Percentiles rank a stretch among this genome's conserved stretches.
phyloP scores from a whole-genome alignment of 2,888 invertebrate genomes.

The Cerastoderma edule region DNA sequence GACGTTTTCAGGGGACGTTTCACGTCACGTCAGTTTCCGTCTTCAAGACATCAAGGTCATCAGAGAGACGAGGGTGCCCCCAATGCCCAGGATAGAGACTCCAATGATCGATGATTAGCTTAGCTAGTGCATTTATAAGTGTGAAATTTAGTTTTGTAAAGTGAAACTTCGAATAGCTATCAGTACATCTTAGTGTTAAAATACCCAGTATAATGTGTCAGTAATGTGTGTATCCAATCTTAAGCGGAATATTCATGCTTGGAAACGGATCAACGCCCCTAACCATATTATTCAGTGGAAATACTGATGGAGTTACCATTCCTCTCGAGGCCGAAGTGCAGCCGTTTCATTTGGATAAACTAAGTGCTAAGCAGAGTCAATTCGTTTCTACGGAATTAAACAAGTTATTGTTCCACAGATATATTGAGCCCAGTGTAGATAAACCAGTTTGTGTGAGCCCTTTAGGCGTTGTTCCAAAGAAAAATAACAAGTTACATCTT shows the following conservation, averaged over 20 bases:
- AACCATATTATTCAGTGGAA: not conserved
- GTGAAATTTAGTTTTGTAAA: too few relatives aligned
- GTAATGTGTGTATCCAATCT: too few relatives aligned
- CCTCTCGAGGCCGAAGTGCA: slow-evolving; percentile 24
- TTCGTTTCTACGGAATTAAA: slow-evolving; percentile 22
- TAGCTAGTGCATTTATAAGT: too few relatives aligned
- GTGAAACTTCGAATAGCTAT: too few relatives aligned
- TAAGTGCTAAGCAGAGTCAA: not conserved
- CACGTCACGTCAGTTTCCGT: too few relatives aligned
- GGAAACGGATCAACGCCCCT: not conserved
- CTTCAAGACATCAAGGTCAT: too few relatives aligned
- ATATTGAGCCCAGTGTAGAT: slow-evolving; percentile 27
- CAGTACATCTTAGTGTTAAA: too few relatives aligned
- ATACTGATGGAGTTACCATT: slow-evolving; percentile 1
- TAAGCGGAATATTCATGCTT: too few relatives aligned
- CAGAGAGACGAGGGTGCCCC: too few relatives aligned
- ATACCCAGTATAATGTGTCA: too few relatives aligned
- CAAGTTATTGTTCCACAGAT: slow-evolving; percentile 22
- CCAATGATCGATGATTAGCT: too few relatives aligned
- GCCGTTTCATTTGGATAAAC: slow-evolving; percentile 1
- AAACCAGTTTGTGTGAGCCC: slow-evolving; percentile 28
- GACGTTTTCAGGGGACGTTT: not conserved
- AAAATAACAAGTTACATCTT: slow-evolving; percentile 19
- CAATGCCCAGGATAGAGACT: too few relatives aligned
- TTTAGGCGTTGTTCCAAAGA: slow-evolving; percentile 28